phyloP scores from a whole-genome alignment of 1,140 invertebrate species.

The Luehdorfia chinensis region DNA sequence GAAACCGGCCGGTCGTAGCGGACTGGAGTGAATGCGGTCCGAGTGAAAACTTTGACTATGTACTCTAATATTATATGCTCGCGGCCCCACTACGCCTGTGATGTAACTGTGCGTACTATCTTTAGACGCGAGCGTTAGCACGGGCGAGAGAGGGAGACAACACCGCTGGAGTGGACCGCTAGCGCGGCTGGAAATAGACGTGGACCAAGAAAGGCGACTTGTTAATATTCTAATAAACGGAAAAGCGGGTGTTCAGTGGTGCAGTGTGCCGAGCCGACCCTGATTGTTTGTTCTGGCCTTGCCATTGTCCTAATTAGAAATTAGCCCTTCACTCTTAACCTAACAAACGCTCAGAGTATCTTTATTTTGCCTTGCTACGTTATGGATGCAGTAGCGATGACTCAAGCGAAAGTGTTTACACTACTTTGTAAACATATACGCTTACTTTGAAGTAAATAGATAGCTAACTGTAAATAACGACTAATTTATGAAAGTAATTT shows the following conservation, averaged over 20 bases:
- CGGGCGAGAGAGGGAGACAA: slow-evolving; percentile 53
- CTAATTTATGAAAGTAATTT: slow-evolving; percentile 13
- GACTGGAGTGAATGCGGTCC: slow-evolving; percentile 62
- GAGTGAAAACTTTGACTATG: slow-evolving; percentile 73
- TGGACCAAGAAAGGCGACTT: slow-evolving; percentile 78
- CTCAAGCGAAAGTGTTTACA: slow-evolving; percentile 22
- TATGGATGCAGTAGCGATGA: slow-evolving; percentile 27
- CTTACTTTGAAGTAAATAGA: slow-evolving; percentile 27
- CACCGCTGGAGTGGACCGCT: slow-evolving; percentile 48
- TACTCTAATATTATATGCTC: slow-evolving; percentile 77
- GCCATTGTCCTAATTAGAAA: slow-evolving; percentile 17
- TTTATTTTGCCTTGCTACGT: slow-evolving; percentile 12
- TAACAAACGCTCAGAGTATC: slow-evolving; percentile 4
- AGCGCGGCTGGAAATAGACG: slow-evolving; percentile 74
- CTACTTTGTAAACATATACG: slow-evolving; percentile 25
- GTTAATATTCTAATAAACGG: slow-evolving; percentile 76
- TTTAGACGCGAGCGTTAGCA: slow-evolving; percentile 47
- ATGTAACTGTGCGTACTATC: slow-evolving; percentile 67
- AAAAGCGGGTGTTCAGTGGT: slow-evolving; percentile 68
- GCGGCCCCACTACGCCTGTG: slow-evolving; percentile 70
- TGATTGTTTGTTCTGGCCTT: slow-evolving; percentile 27
- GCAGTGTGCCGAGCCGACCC: slow-evolving; percentile 73
- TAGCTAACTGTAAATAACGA: slow-evolving; percentile 1
- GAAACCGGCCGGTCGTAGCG: slow-evolving; percentile 50
- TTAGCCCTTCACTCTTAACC: not conserved